A percentile compares a stretch with the other conserved stretches of the same genome.
These are phyloP conservation scores for Notothenia rossii DNA, from an alignment of 2,113 vertebrate species.

Conservation along the genomic window DNA sequence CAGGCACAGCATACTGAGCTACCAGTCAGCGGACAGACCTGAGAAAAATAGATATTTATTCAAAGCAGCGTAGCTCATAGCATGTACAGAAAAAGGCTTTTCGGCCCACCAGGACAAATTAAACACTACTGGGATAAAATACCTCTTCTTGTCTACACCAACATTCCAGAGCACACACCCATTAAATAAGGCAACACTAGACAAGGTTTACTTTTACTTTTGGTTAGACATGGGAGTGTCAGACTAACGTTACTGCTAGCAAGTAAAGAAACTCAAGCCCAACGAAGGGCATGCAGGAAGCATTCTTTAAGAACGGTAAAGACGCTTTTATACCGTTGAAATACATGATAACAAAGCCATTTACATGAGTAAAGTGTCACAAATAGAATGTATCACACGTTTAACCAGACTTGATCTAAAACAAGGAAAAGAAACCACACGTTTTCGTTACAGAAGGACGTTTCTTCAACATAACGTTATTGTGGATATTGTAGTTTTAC, in stretches of 20 bases:
- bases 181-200: not conserved
- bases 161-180: not conserved
- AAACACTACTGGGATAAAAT: not conserved
- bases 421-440: not conserved
- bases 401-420: not conserved
- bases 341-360: not conserved
- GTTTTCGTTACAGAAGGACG: not conserved
- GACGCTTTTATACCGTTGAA: not conserved
- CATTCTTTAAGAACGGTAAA: not conserved
- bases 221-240: too few species aligned
- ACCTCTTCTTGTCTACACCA: not conserved
- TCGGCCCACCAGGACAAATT: not conserved
- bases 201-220: not conserved
- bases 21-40: constrained; percentile 75
- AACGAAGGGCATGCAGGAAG: not conserved
- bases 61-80: constrained; percentile 26
- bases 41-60: constrained; percentile 74
- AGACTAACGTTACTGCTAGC: not conserved
- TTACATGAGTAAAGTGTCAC: not conserved
- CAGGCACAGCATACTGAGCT: constrained; percentile 84
- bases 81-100: constrained; percentile 1
- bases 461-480: not conserved
- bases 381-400: not conserved
- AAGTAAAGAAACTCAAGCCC: not conserved
- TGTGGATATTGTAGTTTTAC: constrained; percentile 70